phyloP scores from a whole-genome alignment of 1,140 invertebrate species.

The Drosophila pruinosa region DNA sequence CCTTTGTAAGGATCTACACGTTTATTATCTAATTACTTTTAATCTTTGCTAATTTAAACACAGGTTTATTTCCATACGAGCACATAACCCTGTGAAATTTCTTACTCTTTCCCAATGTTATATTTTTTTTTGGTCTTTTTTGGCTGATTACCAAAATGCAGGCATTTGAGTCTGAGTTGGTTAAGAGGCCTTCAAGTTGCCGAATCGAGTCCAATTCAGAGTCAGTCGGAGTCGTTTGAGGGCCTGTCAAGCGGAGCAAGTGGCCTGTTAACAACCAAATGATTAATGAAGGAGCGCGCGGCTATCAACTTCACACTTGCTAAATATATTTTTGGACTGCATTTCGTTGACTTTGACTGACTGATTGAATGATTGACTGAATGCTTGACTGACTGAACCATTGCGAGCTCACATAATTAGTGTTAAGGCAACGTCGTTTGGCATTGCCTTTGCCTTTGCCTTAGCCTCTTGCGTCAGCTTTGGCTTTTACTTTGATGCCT shows the following conservation, averaged over 20 bases:
- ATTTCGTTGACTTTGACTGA: slow-evolving; percentile 67
- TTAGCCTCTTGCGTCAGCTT: background rate
- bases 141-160: slow-evolving; percentile 1
- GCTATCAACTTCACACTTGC: slow-evolving; percentile 78
- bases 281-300: slow-evolving; percentile 69
- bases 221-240: slow-evolving; percentile 9
- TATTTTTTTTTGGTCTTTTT: background rate
- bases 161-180: slow-evolving; percentile 1
- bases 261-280: slow-evolving; percentile 73
- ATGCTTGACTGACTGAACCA: slow-evolving; percentile 36
- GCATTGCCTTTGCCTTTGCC: background rate
- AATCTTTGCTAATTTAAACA: background rate
- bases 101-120: background rate
- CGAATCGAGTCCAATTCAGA: slow-evolving; percentile 17
- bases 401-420: slow-evolving; percentile 58
- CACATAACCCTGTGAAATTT: background rate
- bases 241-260: slow-evolving; percentile 68
- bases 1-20: too few species aligned
- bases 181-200: slow-evolving; percentile 18
- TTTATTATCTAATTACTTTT: too few species aligned
- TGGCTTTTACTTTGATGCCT: slow-evolving; percentile 31
- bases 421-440: slow-evolving; percentile 20
- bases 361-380: slow-evolving; percentile 48
- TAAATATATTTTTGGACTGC: slow-evolving; percentile 69
- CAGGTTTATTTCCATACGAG: background rate